These are phyloP conservation scores for Bungarus multicinctus DNA, from an alignment of 2,113 vertebrate genomes.

Conservation along the genomic window DNA sequence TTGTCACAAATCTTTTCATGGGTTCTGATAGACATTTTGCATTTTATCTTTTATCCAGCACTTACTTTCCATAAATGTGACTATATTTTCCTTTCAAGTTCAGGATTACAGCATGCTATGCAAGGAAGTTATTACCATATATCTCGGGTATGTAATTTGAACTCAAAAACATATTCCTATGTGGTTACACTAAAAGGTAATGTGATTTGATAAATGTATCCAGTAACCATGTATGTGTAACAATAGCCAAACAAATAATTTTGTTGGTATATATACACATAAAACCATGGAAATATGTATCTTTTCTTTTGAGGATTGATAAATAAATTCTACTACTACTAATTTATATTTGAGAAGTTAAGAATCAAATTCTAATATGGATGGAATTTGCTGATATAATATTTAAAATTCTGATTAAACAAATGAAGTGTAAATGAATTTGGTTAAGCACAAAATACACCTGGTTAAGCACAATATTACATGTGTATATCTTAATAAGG, in stretches of 20 bases:
- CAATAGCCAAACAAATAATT: not conserved
- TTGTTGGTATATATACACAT: not conserved
- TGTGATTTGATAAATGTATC: not conserved
- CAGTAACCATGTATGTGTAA: not conserved
- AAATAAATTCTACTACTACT: not conserved
- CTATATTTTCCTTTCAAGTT: not conserved
- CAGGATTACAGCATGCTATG: not conserved
- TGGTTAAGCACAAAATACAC: not conserved
- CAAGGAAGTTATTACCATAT: not conserved
- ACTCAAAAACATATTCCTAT: not conserved
- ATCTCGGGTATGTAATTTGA: not conserved
- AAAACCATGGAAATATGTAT: not conserved
- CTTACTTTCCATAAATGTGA: not conserved
- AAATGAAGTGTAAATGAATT: not conserved
- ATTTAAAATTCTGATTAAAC: not conserved
- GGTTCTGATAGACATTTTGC: not conserved
- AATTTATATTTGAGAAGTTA: not conserved
- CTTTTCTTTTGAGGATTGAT: not conserved
- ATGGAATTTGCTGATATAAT: not conserved
- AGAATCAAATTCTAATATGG: not conserved
- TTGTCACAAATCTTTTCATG: constrained; percentile 35
- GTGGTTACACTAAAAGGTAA: not conserved
- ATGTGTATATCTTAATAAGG: not conserved
- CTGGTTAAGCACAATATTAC: not conserved
- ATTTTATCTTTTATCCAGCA: not conserved